Conservation (phyloP, 2,888 invertebrate species). For the Cactoblastis cactorum region DNA sequence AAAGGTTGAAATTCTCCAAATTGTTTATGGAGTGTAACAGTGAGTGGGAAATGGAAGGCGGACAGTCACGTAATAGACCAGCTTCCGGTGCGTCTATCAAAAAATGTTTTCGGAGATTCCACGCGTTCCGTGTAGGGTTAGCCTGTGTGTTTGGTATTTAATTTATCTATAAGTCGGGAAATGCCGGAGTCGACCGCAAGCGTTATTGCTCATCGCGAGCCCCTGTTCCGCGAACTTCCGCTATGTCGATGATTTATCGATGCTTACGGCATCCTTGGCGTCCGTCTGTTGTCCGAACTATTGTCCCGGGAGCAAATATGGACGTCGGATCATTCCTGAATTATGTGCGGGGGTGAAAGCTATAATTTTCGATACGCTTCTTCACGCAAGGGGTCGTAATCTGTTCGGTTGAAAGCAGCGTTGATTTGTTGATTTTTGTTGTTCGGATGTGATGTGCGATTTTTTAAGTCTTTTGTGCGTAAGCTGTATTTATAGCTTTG, state of each 20-base stretch:
- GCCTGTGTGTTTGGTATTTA: slow-evolving; percentile 71
- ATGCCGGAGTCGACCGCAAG: slow-evolving; percentile 60
- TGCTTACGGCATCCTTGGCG: slow-evolving; percentile 68
- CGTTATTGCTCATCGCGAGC: slow-evolving; percentile 70
- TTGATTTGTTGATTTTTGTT: slow-evolving; percentile 15
- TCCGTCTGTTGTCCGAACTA: slow-evolving; percentile 68
- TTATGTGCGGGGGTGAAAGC: slow-evolving; percentile 55
- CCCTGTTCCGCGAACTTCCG: slow-evolving; percentile 72
- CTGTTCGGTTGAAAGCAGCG: slow-evolving; percentile 25
- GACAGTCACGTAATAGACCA: slow-evolving; percentile 71
- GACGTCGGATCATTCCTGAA: slow-evolving; percentile 64
- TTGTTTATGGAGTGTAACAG: slow-evolving; percentile 68
- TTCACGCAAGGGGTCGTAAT: slow-evolving; percentile 60
- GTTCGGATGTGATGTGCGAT: slow-evolving; percentile 8
- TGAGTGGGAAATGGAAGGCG: slow-evolving; percentile 63
- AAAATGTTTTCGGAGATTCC: slow-evolving; percentile 76
- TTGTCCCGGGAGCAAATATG: slow-evolving; percentile 67
- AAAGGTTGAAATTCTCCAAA: slow-evolving; percentile 63
- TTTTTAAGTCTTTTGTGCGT: slow-evolving; percentile 9
- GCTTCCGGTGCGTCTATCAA: slow-evolving; percentile 77
- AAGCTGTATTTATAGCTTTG: slow-evolving; percentile 5
- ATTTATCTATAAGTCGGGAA: slow-evolving; percentile 74
- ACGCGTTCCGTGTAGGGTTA: slow-evolving; percentile 59
- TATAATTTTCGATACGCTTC: slow-evolving; percentile 63
- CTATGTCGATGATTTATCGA: slow-evolving; percentile 75